Base-by-base conservation (phyloP, 2,888 invertebrate genomes). In the Molorchus minor region DNA sequence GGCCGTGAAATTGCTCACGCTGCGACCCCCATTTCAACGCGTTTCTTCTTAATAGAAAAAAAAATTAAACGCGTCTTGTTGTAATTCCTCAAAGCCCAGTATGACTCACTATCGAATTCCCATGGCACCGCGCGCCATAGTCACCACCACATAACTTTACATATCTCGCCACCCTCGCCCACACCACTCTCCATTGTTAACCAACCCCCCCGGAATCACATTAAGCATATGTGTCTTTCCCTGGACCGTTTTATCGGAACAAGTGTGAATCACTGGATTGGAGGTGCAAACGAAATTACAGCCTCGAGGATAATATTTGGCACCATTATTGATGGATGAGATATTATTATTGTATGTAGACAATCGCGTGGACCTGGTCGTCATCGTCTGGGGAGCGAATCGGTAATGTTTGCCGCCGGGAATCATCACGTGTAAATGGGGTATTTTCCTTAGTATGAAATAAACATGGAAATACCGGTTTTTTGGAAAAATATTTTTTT, bases 171-270 rank as follows among this genome's bases (percentile, higher is more conserved):
- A 47, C 56, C 54, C 19, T 10, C 13, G 38, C 59, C 38, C 61
- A 56, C 57, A 12, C 40, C 16, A 52, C 52, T 51, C 55, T 45
- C 64, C 56, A 57, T 64, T 64, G 64, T 64, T 62, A 56, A 62
- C 54, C 69, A 67, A n/a, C n/a, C 33, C 69, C 64, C 68, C 64
- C 64, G 59, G 59, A 64, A 74, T 74, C 73, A 65, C 74, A 74
- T 75, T 76, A 74, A 76, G 70, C 75, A 75, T 76, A 75, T 76
- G 76, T 74, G 76, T 73, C 72, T 75, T 74, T 76, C 72, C 74
- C 71, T 25, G 68, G 58, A 21, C 19, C 33, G 8, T 58, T 19
- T 21, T 29, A 63, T 60, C 44, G 51, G 56, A 40, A 58, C 58
- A 60, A 62, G 61, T 62, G 65, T 61, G 49, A 49, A 61, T 68